Evolutionary conservation across 2,888 invertebrate species (phyloP), one percentile per base, ranked within the genome.

Genomic region (Campoplex capitator): DNA sequence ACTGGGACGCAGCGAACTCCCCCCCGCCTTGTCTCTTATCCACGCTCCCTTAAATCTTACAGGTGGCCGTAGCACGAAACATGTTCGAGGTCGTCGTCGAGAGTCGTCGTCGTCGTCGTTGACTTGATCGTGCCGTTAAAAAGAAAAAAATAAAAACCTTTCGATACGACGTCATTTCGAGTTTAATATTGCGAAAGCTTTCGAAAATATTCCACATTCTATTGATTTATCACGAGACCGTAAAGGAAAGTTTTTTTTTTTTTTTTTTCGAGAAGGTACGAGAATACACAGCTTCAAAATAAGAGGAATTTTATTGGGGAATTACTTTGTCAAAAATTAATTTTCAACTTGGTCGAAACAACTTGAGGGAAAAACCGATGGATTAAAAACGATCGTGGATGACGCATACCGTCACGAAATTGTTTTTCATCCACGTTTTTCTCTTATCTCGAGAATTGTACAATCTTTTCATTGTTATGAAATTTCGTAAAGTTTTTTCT

Each of bases 41-140:
- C 84, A 45, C 68, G 32, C 65, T 88, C 88, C 88, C 86, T 87
- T 85, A 84, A 86, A 86, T 87, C 87, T 86, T 82, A 89, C 88
- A 88, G 88, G 86, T 87, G 86, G 86, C 77, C 84, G 74, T 67
- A 77, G 32, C 84, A 70, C 84, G 68, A 58, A 74, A 74, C 68
- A 75, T 65, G 78, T 86, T 86, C 77, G 86, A 84, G 81, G 83
- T 83, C 85, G 81, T 54, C 83, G 77, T 77, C 80, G 83, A 86
- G 80, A 82, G 0, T 79, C 84, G 84, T 42, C 83, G 0, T 79
- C 84, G 84, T 42, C 83, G 54, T 76, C 67, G 71, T 71, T 67
- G 78, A 85, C 71, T 75, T 38, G 74, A 75, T 79, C 78, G 32
- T 42, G 8, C 28, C 48, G 51, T 70, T 23, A 23, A 42, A 58